Base-by-base conservation (phyloP, 2,113 vertebrate genomes). In the Gallinago undulata region DNA sequence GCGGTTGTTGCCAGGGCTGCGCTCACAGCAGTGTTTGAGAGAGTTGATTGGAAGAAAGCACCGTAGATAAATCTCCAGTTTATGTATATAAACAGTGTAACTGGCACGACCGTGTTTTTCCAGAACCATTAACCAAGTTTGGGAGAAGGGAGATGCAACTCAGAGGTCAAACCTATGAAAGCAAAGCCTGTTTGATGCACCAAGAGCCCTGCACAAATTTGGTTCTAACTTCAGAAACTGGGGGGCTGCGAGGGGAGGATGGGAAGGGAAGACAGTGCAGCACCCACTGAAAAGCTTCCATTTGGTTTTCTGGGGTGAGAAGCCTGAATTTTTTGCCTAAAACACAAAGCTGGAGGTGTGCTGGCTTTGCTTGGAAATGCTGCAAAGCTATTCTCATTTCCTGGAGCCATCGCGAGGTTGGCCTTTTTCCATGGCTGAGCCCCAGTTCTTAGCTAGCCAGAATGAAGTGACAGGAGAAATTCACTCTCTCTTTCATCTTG, bases 361-460 rank as follows among this genome's bases (percentile, higher is more conserved):
- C 70, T 91, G 81, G 75, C 74, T 85, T 93, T 85, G 31, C 67
- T 80, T 84, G 70, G 59, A 91, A 94, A 69, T 66, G 31, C 70
- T 93, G 93, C 80, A 96, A 76, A 95, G 41, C 81, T 94, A 5
- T 83, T 91, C 64, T 96, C 63, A 82, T 94, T 96, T 96, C 80
- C 95, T 96, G 67, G 89, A 84, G 47, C 70, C 89, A 3, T 91
- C 89, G 60, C 1, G 6, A 94, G n/a, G 39, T 28, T 97, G 96
- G 96, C 84, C 37, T 74, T 96, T 89, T 89, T 95, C 92, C 94
- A 94, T 70, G 70, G 91, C 89, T 87, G 45, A 89, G 51, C 87
- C 77, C 30, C 67, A 89, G 41, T 73, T 89, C 74, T 76, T 83
- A 81, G 69, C 73, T 82, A 89, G 80, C 31, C 67, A 80, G 87